Evolutionary conservation across 2,797 vertebrate species (phyloP), one percentile per base, ranked within the genome.

Genomic region (Pygocentrus nattereri): DNA sequence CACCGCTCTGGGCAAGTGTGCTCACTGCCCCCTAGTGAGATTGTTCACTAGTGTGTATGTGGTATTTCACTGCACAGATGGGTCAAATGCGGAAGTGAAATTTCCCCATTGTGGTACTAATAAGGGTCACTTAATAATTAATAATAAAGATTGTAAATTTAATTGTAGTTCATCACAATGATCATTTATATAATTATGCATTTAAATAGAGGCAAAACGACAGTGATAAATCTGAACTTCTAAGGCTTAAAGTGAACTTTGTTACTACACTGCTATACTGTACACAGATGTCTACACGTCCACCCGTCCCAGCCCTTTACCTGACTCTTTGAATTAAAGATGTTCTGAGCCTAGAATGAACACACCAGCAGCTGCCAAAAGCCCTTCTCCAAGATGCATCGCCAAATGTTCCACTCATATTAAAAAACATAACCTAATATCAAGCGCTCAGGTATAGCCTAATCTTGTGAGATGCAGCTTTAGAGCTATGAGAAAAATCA

Each of bases 311-410:
- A 23, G 3, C 7, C 27, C 5, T 11, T 5, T 27, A 23, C 30
- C 25, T 30, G 58, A 61, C 59, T 61, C 13, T 49, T 25, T 52
- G 12, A 65, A 76, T 79, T 61, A 59, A 79, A 49, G 54, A 71
- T 49, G 56, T n/a, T 61, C 7, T 62, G 27, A 38, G 21, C 61
- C 25, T 21, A 16, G 1, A 69, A 23, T 16, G 25, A 69, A 69
- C 44, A 69, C 4, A 49, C 4, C n/a, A 72, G 41, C 31, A 21
- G 21, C 56, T 79, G 21, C 41, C 68, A 72, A 52, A 19, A 30
- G 25, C 38, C 7, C 4, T 50, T 3, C 21, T 70, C 62, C 44
- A 25, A 47, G 12, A 69, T 49, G 1, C 41, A 23, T 18, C 25
- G 67, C 67, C 67, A 69, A 68, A 69, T 27, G 67, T 27, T 44